Evolutionary conservation across 2,113 vertebrate species (phyloP), one percentile per base, ranked within the genome.

Genomic region (Marmota flaviventris): DNA sequence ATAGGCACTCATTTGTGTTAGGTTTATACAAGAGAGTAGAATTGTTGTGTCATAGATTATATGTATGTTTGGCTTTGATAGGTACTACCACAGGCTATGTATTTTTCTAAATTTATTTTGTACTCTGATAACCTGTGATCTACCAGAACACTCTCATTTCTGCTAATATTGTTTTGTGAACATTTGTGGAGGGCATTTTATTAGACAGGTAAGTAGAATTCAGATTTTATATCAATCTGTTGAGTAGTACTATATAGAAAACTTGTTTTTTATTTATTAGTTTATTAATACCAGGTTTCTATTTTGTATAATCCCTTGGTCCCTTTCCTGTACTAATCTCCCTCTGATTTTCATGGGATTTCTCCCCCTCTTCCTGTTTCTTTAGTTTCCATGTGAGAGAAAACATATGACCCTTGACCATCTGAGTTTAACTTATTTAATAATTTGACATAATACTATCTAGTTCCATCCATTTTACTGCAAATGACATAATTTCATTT

Each of bases 71-170:
- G 63, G 7, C 79, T 92, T 96, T 94, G 58, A 32, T 82, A 89
- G 61, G n/a, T 95, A 56, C 29, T 79, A 20, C 48, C 8, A 75
- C 45, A 91, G 70, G 13, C 18, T 83, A 5, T 78, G 58, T 73
- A 29, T 92, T 89, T 94, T 87, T 85, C 48, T 90, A 48, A 94
- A 75, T 73, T 84, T 85, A 25, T 91, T 85, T 88, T 81, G 3
- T 93, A 78, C 14, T 16, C 5, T 93, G 32, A 85, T 95, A 85
- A 92, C 58, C 61, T 91, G 0, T 79, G 48, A 58, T 92, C 39
- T 95, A 25, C 14, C 45, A 86, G 37, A 88, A 32, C 4, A 61
- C 0, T 91, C 25, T 85, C 34, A 82, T 77, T 96, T 95, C 58
- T 93, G 1, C 85, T 81, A 94, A n/a, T 85, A 48, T 16, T 91